Conservation (phyloP, 2,113 vertebrate genomes). For the Mirza zaza region DNA sequence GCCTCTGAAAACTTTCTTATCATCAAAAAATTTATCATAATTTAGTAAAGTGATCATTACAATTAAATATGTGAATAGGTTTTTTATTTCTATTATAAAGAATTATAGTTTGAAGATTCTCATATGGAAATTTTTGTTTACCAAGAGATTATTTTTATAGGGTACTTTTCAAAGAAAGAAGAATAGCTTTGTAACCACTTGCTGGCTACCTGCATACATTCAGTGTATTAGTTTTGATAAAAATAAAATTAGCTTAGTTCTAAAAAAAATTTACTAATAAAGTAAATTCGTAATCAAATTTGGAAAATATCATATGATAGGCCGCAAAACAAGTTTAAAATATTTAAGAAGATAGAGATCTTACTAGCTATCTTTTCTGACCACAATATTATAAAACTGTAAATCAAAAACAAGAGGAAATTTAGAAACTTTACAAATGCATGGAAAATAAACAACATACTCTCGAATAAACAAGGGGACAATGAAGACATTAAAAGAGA, state of each 20-base stretch:
- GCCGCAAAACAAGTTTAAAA: background rate
- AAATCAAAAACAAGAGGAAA: background rate
- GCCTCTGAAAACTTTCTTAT: background rate
- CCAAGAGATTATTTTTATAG: too few relatives aligned
- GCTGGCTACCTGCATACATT: background rate
- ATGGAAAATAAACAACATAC: background rate
- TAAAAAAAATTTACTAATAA: background rate
- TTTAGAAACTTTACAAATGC: background rate
- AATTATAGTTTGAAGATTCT: too few relatives aligned
- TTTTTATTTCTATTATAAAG: background rate
- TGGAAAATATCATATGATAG: background rate
- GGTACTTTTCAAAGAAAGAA: too few relatives aligned
- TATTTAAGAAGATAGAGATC: background rate
- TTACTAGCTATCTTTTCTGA: background rate
- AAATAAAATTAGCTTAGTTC: background rate
- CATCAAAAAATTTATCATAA: background rate
- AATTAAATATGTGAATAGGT: background rate
- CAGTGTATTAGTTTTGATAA: background rate
- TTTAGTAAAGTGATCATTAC: background rate
- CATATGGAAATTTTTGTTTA: too few relatives aligned
- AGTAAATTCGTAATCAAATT: background rate
- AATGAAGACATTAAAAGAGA: background rate
- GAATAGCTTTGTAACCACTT: background rate
- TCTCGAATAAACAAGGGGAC: background rate
- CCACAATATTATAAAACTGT: background rate